A percentile compares a stretch with the other conserved stretches of the same genome.
phyloP scores from a whole-genome alignment of 2,888 invertebrate genomes.

The Leistus spinibarbis region DNA sequence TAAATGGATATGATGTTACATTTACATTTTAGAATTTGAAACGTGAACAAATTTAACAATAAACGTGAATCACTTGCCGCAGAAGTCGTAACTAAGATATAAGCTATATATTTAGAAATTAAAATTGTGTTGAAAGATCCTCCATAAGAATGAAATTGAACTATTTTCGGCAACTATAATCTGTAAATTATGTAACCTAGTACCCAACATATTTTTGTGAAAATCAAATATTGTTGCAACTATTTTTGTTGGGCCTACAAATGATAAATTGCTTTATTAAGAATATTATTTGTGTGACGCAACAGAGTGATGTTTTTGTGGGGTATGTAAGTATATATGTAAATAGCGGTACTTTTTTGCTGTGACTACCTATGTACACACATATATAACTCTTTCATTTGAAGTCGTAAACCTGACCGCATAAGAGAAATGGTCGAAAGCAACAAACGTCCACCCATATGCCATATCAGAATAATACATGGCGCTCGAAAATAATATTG shows the following conservation, averaged over 20 bases:
- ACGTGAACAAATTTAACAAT: background rate
- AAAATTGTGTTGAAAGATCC: no score
- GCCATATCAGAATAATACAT: constrained; percentile 29
- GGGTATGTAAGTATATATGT: background rate
- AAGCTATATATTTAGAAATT: no score
- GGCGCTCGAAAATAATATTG: constrained; percentile 28
- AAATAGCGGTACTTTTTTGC: background rate
- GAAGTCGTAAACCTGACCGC: background rate
- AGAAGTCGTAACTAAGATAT: background rate
- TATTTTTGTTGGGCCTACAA: no score
- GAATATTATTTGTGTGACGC: no score
- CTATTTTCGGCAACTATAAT: no score
- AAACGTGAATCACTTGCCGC: background rate
- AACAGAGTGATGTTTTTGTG: no score
- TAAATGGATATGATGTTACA: background rate
- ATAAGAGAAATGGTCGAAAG: background rate
- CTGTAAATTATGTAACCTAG: no score
- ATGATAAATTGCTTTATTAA: no score
- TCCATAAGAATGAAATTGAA: no score
- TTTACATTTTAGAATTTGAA: background rate
- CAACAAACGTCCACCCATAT: constrained; percentile 25
- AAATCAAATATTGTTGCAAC: no score
- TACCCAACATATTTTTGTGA: no score
- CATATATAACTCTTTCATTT: background rate
- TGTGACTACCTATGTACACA: background rate